Base-by-base conservation (phyloP, 2,113 vertebrate species). In the Glareola pratincola region DNA sequence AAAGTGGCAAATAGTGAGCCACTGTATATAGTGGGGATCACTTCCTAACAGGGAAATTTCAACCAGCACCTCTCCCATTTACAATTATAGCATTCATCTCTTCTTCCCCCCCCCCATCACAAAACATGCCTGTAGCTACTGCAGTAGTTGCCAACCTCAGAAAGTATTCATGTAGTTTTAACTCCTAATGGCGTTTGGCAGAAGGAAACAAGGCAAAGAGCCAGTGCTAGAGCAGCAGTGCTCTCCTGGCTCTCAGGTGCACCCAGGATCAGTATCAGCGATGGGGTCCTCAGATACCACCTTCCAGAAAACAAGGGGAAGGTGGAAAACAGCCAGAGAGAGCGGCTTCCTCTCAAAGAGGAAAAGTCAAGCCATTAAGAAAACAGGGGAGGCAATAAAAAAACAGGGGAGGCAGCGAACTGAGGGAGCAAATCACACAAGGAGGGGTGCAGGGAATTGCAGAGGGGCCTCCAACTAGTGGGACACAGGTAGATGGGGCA, bases 21-120 rank as follows among this genome's bases (percentile, higher is more conserved):
- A 45, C 43, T 54, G 83, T 51, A 74, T 60, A 54, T 12, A 75
- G 32, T 11, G 24, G 30, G 45, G 57, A 92, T 89, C 80, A 43
- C 69, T 78, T 89, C 81, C 51, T 71, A 72, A 78, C 6, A 0
- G 39, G 69, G 60, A 93, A 93, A 85, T 68, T 96, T 90, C 85
- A 90, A 71, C 53, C 85, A 79, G 66, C 74, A 85, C 48, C 89
- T 85, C 62, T 88, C 48, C 69, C 81, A 32, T 72, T 85, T 48
- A 96, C 94, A 96, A 92, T 96, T 71, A 92, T 5, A 67, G 83
- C 92, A 95, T 94, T 95, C 94, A 95, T 80, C 45, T 59, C 41
- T 47, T 10, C 24, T 72, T 68, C 36, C 67, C 10, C 32, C 4
- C 45, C 72, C 54, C 50, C 16, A 18, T 91, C 88, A 95, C 72